These are phyloP conservation scores for Otus sunia DNA, from an alignment of 2,113 vertebrate genomes.

Conservation along the genomic window DNA sequence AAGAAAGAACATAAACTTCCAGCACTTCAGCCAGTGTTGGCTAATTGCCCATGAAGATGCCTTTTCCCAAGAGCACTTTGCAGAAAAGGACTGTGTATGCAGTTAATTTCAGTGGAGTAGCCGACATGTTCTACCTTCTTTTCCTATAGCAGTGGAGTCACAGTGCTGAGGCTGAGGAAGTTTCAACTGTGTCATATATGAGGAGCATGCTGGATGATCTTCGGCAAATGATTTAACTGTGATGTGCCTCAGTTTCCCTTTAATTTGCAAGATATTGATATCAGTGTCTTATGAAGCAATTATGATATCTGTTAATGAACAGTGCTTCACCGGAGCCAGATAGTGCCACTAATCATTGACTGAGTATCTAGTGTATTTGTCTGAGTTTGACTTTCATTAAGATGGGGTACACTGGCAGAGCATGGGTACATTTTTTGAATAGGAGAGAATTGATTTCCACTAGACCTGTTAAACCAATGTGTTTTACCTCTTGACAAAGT, in stretches of 20 bases:
- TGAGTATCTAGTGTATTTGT: neutral
- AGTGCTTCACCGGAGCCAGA: neutral
- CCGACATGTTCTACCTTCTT: neutral
- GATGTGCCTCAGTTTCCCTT: neutral
- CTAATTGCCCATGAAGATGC: neutral
- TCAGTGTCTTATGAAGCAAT: neutral
- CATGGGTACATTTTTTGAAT: neutral
- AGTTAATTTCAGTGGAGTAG: neutral
- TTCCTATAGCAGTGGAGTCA: neutral
- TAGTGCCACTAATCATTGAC: neutral
- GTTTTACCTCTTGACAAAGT: slow-evolving; percentile 54
- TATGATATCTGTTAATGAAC: neutral
- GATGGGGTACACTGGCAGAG: neutral
- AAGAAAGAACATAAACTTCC: neutral
- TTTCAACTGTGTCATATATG: neutral
- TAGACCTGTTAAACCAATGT: slow-evolving; percentile 22
- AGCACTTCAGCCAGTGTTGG: neutral
- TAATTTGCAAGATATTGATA: neutral
- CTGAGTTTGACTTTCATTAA: neutral
- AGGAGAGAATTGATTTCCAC: slow-evolving; percentile 9
- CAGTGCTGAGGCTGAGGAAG: neutral
- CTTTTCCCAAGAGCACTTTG: neutral
- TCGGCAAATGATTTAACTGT: neutral
- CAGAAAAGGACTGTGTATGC: neutral
- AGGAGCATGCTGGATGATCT: neutral